Evolutionary conservation across 1,140 invertebrate genomes (phyloP), one percentile per base, ranked within the genome.

Genomic region (Whitmania pigra): DNA sequence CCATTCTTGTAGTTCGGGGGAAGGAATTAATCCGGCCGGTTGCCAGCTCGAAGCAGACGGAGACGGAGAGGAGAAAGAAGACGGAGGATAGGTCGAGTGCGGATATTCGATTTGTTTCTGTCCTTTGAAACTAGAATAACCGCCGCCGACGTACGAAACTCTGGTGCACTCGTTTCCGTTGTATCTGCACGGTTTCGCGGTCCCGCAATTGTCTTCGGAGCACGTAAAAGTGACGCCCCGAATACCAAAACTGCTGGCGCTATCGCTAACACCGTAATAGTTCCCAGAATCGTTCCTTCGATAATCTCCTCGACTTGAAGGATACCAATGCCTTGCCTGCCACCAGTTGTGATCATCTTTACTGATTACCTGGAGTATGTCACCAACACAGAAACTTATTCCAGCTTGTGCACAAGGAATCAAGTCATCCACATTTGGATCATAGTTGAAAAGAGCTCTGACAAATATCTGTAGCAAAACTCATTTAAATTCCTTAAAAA

Each of bases 311-410:
- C 43, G 43, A 49, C 67, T 40, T 25, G 40, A 18, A 43, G 72
- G 72, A 40, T 77, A 76, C 73, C 76, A 77, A 54, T 75, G 73
- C 27, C 78, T 76, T 6, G 94, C 94, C 84, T 99, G 95, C 94
- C 94, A 98, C 94, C 94, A 98, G 78, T 97, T 94, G 79, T 94
- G 91, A 83, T 98, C 95, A 80, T 98, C 95, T 86, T 97, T 97
- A 83, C 91, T 95, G 69, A 70, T 70, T 84, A 93, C 90, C 86
- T 94, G 91, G 76, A 97, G 85, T 82, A 99, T 95, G 81, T 99
- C 94, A 75, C 96, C 95, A 76, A 91, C 93, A 81, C 89, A 90
- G 84, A 99, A 99, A 43, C 92, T 88, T 77, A 99, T 92, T 20
- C 95, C 95, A 68, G 94, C 95, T 85, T 98, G 94, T 72, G 93